Conservation (phyloP, 2,113 vertebrate species). For the Notarius lentiginosus region DNA sequence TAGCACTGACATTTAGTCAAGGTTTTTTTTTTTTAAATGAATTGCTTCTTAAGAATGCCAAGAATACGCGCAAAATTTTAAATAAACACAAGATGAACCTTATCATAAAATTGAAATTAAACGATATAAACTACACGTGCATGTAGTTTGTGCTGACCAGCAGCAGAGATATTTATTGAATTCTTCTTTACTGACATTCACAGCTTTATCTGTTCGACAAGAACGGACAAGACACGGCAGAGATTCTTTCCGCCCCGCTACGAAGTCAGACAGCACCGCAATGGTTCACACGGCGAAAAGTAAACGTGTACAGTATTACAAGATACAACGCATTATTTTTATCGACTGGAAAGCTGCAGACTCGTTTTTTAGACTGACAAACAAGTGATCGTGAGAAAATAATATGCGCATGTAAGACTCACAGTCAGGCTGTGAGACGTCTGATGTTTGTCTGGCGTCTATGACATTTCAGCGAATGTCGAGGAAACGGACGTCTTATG, state of each 20-base stretch:
- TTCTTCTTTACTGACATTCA: neutral
- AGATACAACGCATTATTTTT: too few relatives aligned
- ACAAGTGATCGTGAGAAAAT: neutral
- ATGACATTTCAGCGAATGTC: neutral
- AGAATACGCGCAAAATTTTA: neutral
- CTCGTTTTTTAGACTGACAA: neutral
- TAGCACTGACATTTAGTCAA: neutral
- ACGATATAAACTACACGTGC: neutral
- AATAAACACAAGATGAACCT: neutral
- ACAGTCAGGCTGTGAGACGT: neutral
- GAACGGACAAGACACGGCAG: too few relatives aligned
- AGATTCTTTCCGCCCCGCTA: neutral
- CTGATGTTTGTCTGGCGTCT: neutral
- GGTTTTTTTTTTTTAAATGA: neutral
- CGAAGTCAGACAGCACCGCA: neutral
- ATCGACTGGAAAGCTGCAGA: too few relatives aligned
- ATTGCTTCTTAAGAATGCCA: neutral
- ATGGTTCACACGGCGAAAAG: neutral
- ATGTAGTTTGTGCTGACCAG: neutral
- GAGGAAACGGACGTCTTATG: neutral
- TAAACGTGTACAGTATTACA: neutral
- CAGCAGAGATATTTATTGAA: neutral
- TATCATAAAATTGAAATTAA: neutral
- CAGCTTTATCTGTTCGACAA: too few relatives aligned
- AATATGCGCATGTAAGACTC: neutral